phyloP scores from a whole-genome alignment of 30 jellyfish, hydroid and myxozoan genomes.

The Aurelia sp. region DNA sequence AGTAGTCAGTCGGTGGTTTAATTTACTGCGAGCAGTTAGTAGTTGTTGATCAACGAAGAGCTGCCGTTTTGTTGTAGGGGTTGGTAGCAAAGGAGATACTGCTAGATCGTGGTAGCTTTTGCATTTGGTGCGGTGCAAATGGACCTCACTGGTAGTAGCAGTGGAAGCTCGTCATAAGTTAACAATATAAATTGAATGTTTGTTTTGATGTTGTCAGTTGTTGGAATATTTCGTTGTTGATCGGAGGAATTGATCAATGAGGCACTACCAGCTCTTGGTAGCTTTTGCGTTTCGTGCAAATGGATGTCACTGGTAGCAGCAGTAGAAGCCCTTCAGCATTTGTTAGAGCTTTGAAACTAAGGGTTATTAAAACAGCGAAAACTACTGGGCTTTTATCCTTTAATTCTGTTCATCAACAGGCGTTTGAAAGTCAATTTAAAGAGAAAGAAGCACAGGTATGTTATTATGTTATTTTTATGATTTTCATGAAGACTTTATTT shows the following conservation, averaged over 20 bases:
- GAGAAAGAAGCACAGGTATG: slow-evolving; percentile 81
- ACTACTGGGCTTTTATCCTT: slow-evolving; percentile 65
- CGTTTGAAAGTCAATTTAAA: slow-evolving; percentile 70
- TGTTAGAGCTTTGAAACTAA: slow-evolving; percentile 37
- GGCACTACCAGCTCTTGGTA: no score
- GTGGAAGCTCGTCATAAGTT: not conserved
- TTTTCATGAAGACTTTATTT: no score
- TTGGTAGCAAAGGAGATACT: no score
- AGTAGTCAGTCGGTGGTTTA: no score
- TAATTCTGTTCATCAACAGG: slow-evolving; percentile 74
- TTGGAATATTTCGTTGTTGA: no score
- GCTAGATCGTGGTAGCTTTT: no score
- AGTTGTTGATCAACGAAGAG: no score
- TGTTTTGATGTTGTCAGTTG: no score
- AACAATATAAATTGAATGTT: no score
- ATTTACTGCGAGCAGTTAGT: no score
- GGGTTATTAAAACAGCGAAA: slow-evolving; percentile 49
- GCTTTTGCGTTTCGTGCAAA: not conserved
- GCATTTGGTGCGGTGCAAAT: not conserved
- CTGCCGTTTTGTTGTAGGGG: no score
- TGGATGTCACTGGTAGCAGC: not conserved
- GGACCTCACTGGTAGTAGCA: not conserved
- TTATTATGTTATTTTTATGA: not conserved
- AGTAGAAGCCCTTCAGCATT: slow-evolving; percentile 18
- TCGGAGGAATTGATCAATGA: no score